Conservation (phyloP, 1,140 invertebrate genomes). For the Conus betulinus region DNA sequence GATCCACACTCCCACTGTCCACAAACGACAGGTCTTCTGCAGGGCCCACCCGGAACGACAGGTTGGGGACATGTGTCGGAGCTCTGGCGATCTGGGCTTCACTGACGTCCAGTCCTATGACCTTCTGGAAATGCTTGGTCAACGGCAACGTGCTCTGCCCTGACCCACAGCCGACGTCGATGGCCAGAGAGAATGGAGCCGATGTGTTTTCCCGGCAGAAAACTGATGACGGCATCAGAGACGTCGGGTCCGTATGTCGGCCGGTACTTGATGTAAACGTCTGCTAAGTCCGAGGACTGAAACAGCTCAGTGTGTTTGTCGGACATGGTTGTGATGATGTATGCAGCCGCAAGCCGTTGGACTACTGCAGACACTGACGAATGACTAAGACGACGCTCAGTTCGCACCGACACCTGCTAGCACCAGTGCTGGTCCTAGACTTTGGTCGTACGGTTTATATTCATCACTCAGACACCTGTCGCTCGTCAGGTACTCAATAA, state of each 20-base stretch:
- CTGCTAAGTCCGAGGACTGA: conserved; percentile 49
- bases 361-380: conserved; percentile 23
- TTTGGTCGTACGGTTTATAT: too few species aligned
- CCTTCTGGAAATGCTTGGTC: conserved; percentile 68
- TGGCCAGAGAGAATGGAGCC: conserved; percentile 40
- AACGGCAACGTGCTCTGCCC: conserved; percentile 77
- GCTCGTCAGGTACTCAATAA: too few species aligned
- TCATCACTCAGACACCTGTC: too few species aligned
- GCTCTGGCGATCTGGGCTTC: conserved; percentile 57
- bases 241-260: conserved; percentile 67
- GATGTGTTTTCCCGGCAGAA: conserved; percentile 60
- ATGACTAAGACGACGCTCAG: too few species aligned
- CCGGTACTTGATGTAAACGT: conserved; percentile 70
- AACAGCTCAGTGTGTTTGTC: background rate
- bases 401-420: too few species aligned
- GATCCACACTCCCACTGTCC: conserved; percentile 66
- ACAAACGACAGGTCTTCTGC: conserved; percentile 71
- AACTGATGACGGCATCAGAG: conserved; percentile 64
- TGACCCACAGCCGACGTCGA: conserved; percentile 77
- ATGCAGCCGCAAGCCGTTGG: background rate
- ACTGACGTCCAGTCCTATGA: conserved; percentile 56
- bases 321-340: background rate
- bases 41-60: conserved; percentile 63
- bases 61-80: conserved; percentile 39
- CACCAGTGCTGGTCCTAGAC: too few species aligned